Percentiles rank a stretch among this genome's conserved stretches.
Conservation (phyloP, 2,113 vertebrate genomes). For the Corythornis vintsioides region DNA sequence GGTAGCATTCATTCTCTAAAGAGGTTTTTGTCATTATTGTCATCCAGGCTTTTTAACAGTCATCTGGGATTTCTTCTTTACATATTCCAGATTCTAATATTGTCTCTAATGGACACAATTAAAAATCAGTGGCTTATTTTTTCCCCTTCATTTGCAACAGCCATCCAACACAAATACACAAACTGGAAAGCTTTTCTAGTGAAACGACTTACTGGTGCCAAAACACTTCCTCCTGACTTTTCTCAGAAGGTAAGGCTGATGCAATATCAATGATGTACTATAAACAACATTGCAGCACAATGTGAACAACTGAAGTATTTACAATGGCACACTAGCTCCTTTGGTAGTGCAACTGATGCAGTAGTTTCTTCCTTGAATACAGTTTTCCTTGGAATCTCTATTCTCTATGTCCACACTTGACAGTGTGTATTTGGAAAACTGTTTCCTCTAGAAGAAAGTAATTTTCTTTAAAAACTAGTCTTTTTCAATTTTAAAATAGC, state of each 20-base stretch:
- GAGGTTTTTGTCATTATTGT: constrained; percentile 29
- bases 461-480: not conserved
- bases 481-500: not conserved
- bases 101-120: constrained; percentile 21
- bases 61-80: constrained; percentile 54
- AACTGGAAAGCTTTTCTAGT: constrained; percentile 99
- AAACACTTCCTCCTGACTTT: constrained; percentile 97
- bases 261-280: not conserved
- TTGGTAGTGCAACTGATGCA: not conserved
- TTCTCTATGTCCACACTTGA: not conserved
- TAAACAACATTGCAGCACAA: not conserved
- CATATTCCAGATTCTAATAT: constrained; percentile 30
- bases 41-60: constrained; percentile 25
- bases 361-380: not conserved
- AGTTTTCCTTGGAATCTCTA: not conserved
- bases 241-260: constrained; percentile 86
- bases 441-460: not conserved
- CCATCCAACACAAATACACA: constrained; percentile 96
- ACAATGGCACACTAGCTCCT: not conserved
- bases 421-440: not conserved
- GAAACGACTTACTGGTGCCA: constrained; percentile 98
- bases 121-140: constrained; percentile 54
- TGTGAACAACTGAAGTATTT: constrained; percentile 20
- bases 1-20: constrained; percentile 29
- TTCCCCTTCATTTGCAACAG: constrained; percentile 78